phyloP scores from a whole-genome alignment of 2,888 invertebrate species.

The Netelia inedita region DNA sequence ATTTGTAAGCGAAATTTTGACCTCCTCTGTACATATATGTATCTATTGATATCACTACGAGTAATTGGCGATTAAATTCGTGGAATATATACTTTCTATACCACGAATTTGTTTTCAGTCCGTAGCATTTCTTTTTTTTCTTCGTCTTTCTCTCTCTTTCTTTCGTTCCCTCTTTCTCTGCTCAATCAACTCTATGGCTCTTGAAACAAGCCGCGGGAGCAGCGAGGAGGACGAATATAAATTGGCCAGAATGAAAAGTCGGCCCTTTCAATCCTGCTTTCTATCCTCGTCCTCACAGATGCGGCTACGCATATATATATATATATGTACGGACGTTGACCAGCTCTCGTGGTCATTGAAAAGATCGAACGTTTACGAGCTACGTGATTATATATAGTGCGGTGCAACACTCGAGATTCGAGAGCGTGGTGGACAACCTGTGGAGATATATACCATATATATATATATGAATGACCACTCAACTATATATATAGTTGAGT shows the following conservation, averaged over 20 bases:
- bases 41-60: not conserved
- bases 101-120: slow-evolving; percentile 25
- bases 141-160: slow-evolving; percentile 16
- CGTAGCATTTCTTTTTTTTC: slow-evolving; percentile 46
- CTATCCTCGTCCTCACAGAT: slow-evolving; percentile 13
- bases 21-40: not conserved
- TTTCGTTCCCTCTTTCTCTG: slow-evolving; percentile 32
- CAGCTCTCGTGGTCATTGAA: too few species aligned
- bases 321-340: too few species aligned
- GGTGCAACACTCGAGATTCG: not conserved
- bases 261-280: slow-evolving; percentile 7
- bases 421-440: not conserved
- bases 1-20: not conserved
- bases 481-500: too few species aligned
- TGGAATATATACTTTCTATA: not conserved
- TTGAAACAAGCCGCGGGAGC: not conserved
- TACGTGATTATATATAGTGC: not conserved
- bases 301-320: not conserved
- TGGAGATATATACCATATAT: too few species aligned
- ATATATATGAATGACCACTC: too few species aligned
- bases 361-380: not conserved
- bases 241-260: slow-evolving; percentile 76
- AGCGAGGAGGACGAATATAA: slow-evolving; percentile 69
- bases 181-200: not conserved
- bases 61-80: slow-evolving; percentile 76